These are phyloP conservation scores for Plectropomus leopardus DNA, from an alignment of 2,113 vertebrate species.

Conservation along the genomic window DNA sequence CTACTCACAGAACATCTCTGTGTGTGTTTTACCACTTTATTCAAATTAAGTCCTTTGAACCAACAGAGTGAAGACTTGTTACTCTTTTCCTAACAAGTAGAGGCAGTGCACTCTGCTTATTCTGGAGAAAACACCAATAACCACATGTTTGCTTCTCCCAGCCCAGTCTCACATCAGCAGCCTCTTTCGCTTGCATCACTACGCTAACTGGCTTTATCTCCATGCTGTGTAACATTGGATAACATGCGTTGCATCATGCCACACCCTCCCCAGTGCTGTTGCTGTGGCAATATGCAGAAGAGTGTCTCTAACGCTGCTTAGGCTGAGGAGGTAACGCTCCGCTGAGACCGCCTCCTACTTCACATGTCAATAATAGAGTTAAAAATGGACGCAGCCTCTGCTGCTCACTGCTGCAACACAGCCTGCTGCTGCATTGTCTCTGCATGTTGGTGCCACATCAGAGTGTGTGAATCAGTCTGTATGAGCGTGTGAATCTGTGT, in stretches of 20 bases:
- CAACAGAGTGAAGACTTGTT: background rate
- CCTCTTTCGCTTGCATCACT: background rate
- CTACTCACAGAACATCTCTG: background rate
- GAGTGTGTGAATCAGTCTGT: background rate
- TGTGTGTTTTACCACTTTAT: background rate
- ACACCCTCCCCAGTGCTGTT: conserved; percentile 49
- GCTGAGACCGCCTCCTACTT: conserved; percentile 3
- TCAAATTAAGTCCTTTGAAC: background rate
- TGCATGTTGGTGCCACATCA: background rate
- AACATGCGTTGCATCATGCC: conserved; percentile 49
- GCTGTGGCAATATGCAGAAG: conserved; percentile 34
- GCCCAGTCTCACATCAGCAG: background rate
- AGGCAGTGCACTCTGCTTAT: background rate
- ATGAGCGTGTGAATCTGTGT: conserved; percentile 1
- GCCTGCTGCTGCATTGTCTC: background rate
- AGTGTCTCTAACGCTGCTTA: background rate
- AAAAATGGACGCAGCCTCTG: background rate
- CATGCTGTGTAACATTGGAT: background rate
- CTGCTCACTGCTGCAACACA: background rate
- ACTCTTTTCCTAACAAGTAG: background rate
- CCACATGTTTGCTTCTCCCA: background rate
- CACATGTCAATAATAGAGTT: background rate
- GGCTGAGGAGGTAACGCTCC: conserved; percentile 11
- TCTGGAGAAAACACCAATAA: background rate
- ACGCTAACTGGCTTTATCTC: background rate